Evolutionary conservation across 2,113 vertebrate genomes (phyloP), one percentile per base, ranked within the genome.

Genomic region (Cynoglossus semilaevis): DNA sequence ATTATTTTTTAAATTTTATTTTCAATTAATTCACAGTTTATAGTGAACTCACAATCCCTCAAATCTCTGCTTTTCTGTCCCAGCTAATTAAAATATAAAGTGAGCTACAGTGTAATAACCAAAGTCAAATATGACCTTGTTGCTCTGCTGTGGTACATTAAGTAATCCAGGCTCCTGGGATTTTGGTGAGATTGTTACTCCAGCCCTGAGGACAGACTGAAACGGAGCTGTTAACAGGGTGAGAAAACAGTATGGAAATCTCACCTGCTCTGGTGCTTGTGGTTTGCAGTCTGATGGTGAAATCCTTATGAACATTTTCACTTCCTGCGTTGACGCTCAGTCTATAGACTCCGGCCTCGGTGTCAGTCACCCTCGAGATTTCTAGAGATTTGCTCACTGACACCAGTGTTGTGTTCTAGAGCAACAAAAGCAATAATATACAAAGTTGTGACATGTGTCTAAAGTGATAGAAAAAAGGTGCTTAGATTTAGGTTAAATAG

Each of bases 301-400:
- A 85, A 38, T 58, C 38, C 52, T 22, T 57, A 6, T 69, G 57
- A 51, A 67, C 59, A 37, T 4, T 14, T n/a, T 45, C 43, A 42
- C 40, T 66, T 74, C 48, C 67, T 48, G 59, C 53, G 19, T 36
- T 43, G 65, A 81, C 77, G 15, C 29, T 83, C 68, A 88, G 62
- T n/a, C 40, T 74, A 42, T 88, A 90, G 52, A 64, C 11, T 36
- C 88, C 87, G n/a, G 77, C 44, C 7, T 81, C 2, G 43, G 68
- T 70, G 13, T 40, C 55, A 44, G 68, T 78, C 43, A 89, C 70
- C 19, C n/a, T 13, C 51, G 14, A 12, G 2, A 90, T 74, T 56
- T 65, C 35, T 53, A 88, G 65, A 72, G 65, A 79, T 42, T 16
- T 22, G 19, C 7, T 72, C 16, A 50, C 12, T 67, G 85, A 85